Evolutionary conservation across 1,140 invertebrate genomes (phyloP).

Genomic region (Caenorhabditis elegans): WBcel235 BX284604.4:12722501-12723000

Average conservation of each 20-base stretch:
- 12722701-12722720: slow-evolving; percentile 47
- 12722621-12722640: slow-evolving; percentile 45
- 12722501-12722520: slow-evolving; percentile 41
- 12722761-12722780: slow-evolving; percentile 48
- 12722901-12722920: slow-evolving; percentile 50
- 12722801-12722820: slow-evolving; percentile 45
- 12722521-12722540: slow-evolving; percentile 47
- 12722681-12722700: slow-evolving; percentile 50
- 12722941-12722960: slow-evolving; percentile 48
- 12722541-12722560: slow-evolving; percentile 46
- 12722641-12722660: slow-evolving; percentile 44
- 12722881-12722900: slow-evolving; percentile 50
- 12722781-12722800: slow-evolving; percentile 44
- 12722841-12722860: neutral
- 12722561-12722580: slow-evolving; percentile 46
- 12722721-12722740: slow-evolving; percentile 25
- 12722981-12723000: slow-evolving; percentile 44
- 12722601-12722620: slow-evolving; percentile 47
- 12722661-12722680: slow-evolving; percentile 48
- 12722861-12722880: slow-evolving; percentile 29
- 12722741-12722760: slow-evolving; percentile 45
- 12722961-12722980: slow-evolving; percentile 47
- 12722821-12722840: neutral
- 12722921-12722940: slow-evolving; percentile 43
- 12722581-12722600: slow-evolving; percentile 48